Evolutionary conservation across 1,140 invertebrate species (phyloP).

Genomic region (Matsumurasca onukii): DNA sequence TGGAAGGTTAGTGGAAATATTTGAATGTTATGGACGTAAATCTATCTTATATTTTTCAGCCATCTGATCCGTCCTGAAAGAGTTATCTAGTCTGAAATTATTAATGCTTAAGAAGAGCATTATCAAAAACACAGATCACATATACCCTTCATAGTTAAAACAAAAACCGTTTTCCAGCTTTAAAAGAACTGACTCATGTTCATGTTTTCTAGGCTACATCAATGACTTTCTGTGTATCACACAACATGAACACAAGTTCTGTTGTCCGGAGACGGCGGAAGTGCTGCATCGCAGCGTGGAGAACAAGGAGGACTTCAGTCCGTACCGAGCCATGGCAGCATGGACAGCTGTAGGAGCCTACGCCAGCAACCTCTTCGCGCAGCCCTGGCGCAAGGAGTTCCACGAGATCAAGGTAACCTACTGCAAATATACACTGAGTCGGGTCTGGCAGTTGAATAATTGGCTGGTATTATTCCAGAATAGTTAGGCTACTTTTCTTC

Average conservation of each 20-base stretch:
- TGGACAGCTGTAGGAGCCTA: constrained; percentile 83
- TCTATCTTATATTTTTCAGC: too few species aligned
- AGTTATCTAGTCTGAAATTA: background rate
- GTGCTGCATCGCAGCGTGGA: constrained; percentile 72
- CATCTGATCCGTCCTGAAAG: too few species aligned
- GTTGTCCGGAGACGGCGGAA: constrained; percentile 67
- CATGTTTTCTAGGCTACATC: constrained; percentile 64
- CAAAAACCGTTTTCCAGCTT: too few species aligned
- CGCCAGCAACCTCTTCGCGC: constrained; percentile 78
- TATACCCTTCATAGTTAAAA: too few species aligned
- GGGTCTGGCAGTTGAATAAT: background rate
- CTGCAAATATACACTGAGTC: background rate
- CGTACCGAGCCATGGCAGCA: constrained; percentile 73
- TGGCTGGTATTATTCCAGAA: too few species aligned
- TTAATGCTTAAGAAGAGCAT: background rate
- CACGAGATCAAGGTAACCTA: constrained; percentile 67
- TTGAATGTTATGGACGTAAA: too few species aligned
- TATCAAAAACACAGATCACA: too few species aligned
- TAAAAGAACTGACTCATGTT: too few species aligned
- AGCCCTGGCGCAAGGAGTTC: constrained; percentile 88
- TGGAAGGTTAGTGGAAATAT: constrained; percentile 63
- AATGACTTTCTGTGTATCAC: constrained; percentile 74
- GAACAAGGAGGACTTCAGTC: constrained; percentile 70
- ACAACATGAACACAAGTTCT: constrained; percentile 78
- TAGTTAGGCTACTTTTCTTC: too few species aligned